Evolutionary conservation across 2,113 vertebrate species (phyloP), one percentile per base, ranked within the genome.

Genomic region (Pheucticus melanocephalus): DNA sequence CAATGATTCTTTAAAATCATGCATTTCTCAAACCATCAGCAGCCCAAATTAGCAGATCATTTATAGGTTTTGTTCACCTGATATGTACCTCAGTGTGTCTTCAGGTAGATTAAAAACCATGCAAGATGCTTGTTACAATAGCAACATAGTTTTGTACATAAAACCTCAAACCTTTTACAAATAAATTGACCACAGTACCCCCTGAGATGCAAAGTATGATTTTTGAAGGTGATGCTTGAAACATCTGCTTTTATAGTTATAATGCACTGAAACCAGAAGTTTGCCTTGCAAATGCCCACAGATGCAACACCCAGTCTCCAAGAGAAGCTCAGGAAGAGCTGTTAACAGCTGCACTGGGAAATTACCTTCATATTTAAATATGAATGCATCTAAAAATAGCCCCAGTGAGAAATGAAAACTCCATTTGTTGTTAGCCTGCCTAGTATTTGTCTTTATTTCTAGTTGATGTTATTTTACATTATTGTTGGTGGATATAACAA

Each of bases 261-360:
- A 80, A 65, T 84, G 57, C 54, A 61, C 78, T 88, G 31, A 91
- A 87, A 12, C 69, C 82, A 88, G 90, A 77, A 88, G 63, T 95
- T 94, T 97, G 75, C 84, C 75, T 85, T 94, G 91, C 85, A 95
- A 82, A 87, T 88, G 68, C 78, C 71, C 47, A 42, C 63, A 87
- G 82, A 93, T 82, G 85, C 87, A 90, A 87, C 84, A 94, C 71
- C 92, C 82, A 42, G 37, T 63, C 76, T 95, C 82, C 71, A 91
- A 27, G 78, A 93, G 87, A 77, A 91, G 86, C 82, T 84, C 83
- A 82, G 91, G 92, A 94, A 79, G 91, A 83, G 76, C 84, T 69
- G 87, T 90, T 96, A 96, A 93, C 90, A 96, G 83, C 92, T 94
- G 86, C 65, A 80, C 76, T 94, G 94, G 85, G 94, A 96, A 96